phyloP scores from a whole-genome alignment of 2,113 vertebrate genomes.

The Monopterus albus region DNA sequence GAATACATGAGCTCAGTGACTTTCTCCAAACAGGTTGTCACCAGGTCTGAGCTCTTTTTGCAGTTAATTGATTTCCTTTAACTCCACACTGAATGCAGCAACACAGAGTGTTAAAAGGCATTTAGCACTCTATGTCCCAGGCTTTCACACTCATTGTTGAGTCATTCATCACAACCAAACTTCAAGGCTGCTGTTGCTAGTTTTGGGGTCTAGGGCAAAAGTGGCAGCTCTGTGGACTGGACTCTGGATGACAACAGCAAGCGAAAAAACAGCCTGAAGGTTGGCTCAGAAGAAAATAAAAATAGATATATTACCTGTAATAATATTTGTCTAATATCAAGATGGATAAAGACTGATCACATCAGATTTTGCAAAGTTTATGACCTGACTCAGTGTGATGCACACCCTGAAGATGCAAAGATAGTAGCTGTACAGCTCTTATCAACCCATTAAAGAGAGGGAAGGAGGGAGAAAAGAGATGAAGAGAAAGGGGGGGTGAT shows the following conservation, averaged over 20 bases:
- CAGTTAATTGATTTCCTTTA: no score
- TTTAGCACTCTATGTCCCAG: no score
- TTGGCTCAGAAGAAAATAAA: slow-evolving; percentile 21
- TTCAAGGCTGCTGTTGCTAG: slow-evolving; percentile 10
- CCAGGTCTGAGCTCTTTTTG: no score
- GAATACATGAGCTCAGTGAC: no score
- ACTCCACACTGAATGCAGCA: no score
- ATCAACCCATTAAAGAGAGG: slow-evolving; percentile 58
- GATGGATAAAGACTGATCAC: neutral
- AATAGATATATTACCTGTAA: neutral
- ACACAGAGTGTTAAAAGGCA: no score
- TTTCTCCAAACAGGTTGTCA: no score
- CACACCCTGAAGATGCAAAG: slow-evolving; percentile 56
- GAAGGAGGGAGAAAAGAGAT: slow-evolving; percentile 38
- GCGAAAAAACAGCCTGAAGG: neutral
- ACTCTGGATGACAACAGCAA: slow-evolving; percentile 4
- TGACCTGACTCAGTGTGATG: slow-evolving; percentile 27
- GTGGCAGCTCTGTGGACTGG: slow-evolving; percentile 9
- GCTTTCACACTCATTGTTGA: no score
- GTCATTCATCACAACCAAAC: slow-evolving; percentile 33
- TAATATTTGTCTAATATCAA: neutral
- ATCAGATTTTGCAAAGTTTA: slow-evolving; percentile 32
- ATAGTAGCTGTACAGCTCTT: slow-evolving; percentile 58
- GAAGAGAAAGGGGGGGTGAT: slow-evolving; percentile 56
- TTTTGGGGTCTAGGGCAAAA: slow-evolving; percentile 3